Evolutionary conservation across 2,113 vertebrate genomes (phyloP).

Genomic region (Haplotaxodon microlepis): DNA sequence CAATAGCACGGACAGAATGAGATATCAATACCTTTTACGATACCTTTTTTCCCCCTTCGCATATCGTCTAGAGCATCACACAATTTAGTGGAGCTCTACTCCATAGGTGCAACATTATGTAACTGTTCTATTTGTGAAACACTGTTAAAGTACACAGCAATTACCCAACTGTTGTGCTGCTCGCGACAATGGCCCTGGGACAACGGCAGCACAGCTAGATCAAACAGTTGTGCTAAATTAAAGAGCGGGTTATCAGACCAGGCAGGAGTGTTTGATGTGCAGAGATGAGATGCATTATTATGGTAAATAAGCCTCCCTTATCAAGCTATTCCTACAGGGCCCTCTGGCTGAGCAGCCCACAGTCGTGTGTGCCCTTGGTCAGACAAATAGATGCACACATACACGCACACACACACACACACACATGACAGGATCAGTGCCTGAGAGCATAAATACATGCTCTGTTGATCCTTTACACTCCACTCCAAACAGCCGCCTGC

Average conservation of each 20-base stretch:
- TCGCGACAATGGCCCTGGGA: conserved; percentile 47
- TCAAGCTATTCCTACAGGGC: conserved; percentile 52
- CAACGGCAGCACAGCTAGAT: conserved; percentile 41
- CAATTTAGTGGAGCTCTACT: neutral
- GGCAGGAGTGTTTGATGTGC: conserved; percentile 59
- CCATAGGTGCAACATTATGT: conserved; percentile 1
- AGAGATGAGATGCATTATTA: conserved; percentile 59
- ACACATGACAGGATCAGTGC: neutral
- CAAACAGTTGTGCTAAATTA: conserved; percentile 60
- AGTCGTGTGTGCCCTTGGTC: conserved; percentile 37
- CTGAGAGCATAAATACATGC: conserved; percentile 24
- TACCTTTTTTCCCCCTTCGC: neutral
- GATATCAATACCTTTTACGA: neutral
- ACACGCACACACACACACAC: neutral
- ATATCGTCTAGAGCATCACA: neutral
- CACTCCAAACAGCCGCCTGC: conserved; percentile 35
- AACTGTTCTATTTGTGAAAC: conserved; percentile 43
- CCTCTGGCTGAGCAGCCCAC: conserved; percentile 23
- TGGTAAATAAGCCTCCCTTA: conserved; percentile 56
- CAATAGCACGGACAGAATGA: neutral
- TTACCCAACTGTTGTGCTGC: conserved; percentile 53
- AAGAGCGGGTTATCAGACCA: conserved; percentile 57
- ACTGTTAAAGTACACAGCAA: conserved; percentile 51
- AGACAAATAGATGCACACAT: neutral
- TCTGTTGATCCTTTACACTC: conserved; percentile 43